These are phyloP conservation scores for Tetraodon nigroviridis DNA, from an alignment of 2,113 vertebrate species.

Conservation along the genomic window DNA sequence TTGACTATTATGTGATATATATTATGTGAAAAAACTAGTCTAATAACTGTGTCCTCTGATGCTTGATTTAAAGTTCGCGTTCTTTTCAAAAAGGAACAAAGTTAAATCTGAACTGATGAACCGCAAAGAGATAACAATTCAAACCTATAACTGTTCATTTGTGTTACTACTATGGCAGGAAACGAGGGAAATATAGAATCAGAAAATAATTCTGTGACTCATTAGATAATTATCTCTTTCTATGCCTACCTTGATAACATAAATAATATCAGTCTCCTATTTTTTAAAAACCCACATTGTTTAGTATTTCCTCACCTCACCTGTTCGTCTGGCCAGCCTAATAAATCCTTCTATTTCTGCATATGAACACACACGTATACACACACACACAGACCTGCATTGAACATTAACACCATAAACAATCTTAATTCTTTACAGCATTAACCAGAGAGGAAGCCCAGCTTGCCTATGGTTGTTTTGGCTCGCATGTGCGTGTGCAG, in stretches of 20 bases:
- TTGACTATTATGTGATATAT: too few relatives aligned
- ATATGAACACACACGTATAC: neutral
- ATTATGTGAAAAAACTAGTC: too few relatives aligned
- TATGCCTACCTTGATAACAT: constrained; percentile 28
- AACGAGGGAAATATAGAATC: constrained; percentile 9
- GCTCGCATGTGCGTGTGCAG: neutral
- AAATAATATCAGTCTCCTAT: constrained; percentile 21
- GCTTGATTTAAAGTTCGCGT: too few relatives aligned
- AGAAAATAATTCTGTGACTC: constrained; percentile 29
- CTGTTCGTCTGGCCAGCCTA: neutral
- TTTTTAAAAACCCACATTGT: neutral
- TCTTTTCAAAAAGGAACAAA: neutral
- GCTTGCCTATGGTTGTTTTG: too few relatives aligned
- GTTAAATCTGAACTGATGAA: neutral
- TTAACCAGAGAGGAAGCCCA: too few relatives aligned
- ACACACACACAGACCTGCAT: neutral
- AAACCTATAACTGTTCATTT: neutral
- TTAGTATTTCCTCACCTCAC: neutral
- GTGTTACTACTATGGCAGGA: too few relatives aligned
- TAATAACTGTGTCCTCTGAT: too few relatives aligned
- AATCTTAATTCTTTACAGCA: too few relatives aligned
- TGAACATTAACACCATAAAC: neutral
- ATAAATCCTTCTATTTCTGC: neutral
- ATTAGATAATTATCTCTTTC: constrained; percentile 37
- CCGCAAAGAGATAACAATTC: neutral